A percentile compares a stretch with the other conserved stretches of the same genome.
Evolutionary conservation across 2,797 vertebrate species (phyloP).

Genomic region (Mus minutoides): DNA sequence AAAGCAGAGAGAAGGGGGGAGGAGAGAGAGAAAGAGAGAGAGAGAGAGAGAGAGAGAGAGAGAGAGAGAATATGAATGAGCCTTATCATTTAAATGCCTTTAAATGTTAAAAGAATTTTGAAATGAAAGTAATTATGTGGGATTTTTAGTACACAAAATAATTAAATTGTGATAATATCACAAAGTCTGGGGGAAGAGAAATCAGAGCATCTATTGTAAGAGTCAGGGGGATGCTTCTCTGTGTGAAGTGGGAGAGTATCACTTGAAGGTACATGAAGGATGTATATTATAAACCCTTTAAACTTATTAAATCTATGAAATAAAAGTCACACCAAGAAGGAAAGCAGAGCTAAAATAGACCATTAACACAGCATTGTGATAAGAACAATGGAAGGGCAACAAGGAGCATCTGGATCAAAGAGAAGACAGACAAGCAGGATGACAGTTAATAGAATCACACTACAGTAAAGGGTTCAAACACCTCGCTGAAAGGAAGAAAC

Average conservation of each 20-base stretch:
- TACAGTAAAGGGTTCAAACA: not conserved
- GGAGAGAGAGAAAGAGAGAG: rapidly evolving
- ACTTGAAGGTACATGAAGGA: not conserved
- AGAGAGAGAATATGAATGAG: too few relatives aligned
- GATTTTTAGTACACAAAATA: not conserved
- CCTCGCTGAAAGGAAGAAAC: not conserved
- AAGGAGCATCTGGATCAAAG: not conserved
- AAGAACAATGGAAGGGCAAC: not conserved
- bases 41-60: rapidly evolving
- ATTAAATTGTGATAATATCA: not conserved
- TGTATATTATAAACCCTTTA: not conserved
- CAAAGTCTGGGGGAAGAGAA: not conserved
- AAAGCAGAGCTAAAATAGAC: not conserved
- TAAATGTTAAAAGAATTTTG: not conserved
- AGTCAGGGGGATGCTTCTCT: not conserved
- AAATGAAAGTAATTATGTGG: not conserved
- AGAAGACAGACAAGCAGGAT: not conserved
- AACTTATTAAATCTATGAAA: not conserved
- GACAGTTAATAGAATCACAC: not conserved
- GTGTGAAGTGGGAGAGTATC: not conserved
- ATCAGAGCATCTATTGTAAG: not conserved
- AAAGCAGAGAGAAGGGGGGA: rapidly evolving
- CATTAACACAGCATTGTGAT: not conserved
- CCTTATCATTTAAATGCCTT: not conserved
- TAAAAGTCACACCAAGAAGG: not conserved